Evolutionary conservation across 2,113 vertebrate genomes (phyloP).

Genomic region (Callipepla californica): DNA sequence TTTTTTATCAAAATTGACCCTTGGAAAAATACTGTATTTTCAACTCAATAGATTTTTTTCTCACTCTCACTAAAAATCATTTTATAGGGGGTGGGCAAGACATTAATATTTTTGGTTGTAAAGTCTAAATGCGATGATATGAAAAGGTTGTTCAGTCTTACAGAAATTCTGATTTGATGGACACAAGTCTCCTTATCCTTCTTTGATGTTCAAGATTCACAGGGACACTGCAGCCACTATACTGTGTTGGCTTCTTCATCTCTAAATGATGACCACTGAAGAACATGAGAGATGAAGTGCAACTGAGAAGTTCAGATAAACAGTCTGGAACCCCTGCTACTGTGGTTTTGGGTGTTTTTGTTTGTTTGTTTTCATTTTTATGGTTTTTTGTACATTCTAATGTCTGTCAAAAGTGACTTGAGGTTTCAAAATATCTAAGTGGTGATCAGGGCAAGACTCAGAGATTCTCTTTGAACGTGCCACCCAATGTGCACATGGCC

Average conservation of each 20-base stretch:
- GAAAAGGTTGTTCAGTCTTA: background rate
- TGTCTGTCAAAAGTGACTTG: background rate
- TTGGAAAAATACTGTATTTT: background rate
- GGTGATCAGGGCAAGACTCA: background rate
- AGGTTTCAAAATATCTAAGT: background rate
- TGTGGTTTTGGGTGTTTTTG: background rate
- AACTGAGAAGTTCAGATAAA: background rate
- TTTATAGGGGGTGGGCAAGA: fast-evolving
- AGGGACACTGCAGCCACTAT: background rate
- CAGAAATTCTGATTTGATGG: background rate
- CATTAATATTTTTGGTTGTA: background rate
- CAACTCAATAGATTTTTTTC: background rate
- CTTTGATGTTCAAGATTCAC: background rate
- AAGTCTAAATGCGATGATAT: background rate
- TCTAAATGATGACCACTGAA: background rate
- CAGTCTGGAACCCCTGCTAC: background rate
- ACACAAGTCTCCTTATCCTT: background rate
- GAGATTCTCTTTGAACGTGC: fast-evolving
- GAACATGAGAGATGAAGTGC: background rate
- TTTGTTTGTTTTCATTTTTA: background rate
- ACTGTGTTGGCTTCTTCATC: background rate
- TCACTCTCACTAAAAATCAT: fast-evolving
- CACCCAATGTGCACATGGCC: background rate
- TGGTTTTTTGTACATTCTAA: background rate
- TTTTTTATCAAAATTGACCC: background rate